Evolutionary conservation across 1,140 invertebrate genomes (phyloP), one percentile per base, ranked within the genome.

Genomic region (Cydia pomonella): DNA sequence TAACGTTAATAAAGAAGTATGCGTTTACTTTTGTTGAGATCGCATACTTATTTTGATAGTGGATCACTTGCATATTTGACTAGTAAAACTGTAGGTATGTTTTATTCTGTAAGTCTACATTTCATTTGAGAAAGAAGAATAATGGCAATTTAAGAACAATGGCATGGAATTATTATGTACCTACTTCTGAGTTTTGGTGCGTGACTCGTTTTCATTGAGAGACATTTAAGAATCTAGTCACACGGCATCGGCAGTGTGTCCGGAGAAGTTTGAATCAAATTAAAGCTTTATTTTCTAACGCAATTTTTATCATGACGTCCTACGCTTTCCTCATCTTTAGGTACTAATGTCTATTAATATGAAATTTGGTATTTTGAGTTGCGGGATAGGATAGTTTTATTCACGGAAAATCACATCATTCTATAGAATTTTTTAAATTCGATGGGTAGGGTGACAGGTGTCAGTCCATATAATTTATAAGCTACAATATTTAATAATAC

Each of bases 1-100:
- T 69, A 33, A 29, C 64, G 9, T 69, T 69, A 69, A 69, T 69
- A 41, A 69, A 69, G 64, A 69, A 69, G 64, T 59, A 59, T 59
- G 53, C 21, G 53, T 59, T 59, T 59, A 21, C 18, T 21, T 21
- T 23, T 59, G 53, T 59, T 23, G 53, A 59, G 53, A 59, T 23
- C 53, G 23, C 53, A 23, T 23, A 59, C 53, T 23, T 59, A 23
- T 59, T 59, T 21, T 53, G n/a, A 18, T 53, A 53, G 18, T 47
- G 44, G 44, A n/a, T 47, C 44, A n/a, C 44, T 16, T 47, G 44
- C 44, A 47, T 47, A 47, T 16, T 47, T 13, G 44, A 47, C 44
- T n/a, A 47, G 44, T 44, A 13, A 16, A 44, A 44, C 41, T 33
- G 29, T n/a, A n/a, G 9, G 10, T 44, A 44, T 44, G 12, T 44